Conservation (phyloP, 2,113 vertebrate species). For the Romanogobio albipinnatus region DNA sequence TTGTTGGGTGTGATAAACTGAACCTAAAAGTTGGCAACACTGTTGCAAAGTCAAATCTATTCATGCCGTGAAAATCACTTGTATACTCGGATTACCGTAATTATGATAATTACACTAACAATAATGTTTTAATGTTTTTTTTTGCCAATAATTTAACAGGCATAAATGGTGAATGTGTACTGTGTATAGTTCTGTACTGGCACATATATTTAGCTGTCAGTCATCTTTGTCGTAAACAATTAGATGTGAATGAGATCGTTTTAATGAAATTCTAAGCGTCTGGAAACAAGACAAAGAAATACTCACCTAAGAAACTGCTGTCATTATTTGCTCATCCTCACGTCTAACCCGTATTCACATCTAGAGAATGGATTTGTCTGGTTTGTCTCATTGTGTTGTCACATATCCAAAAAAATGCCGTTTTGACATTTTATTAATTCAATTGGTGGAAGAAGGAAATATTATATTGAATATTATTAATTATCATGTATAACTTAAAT, state of each 20-base stretch:
- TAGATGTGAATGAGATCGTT: background rate
- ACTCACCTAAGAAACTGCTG: background rate
- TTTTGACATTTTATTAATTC: background rate
- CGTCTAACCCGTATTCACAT: background rate
- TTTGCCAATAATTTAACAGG: background rate
- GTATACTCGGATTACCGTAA: background rate
- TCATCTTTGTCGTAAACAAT: background rate
- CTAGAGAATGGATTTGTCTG: background rate
- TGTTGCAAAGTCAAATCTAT: background rate
- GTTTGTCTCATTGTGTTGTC: background rate
- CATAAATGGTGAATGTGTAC: background rate
- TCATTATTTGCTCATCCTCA: background rate
- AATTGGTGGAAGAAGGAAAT: background rate
- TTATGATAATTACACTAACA: background rate
- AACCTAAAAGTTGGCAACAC: slow-evolving; percentile 4
- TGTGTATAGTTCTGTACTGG: background rate
- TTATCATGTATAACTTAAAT: background rate
- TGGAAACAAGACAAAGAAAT: background rate
- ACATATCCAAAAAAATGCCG: background rate
- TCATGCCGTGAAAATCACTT: background rate
- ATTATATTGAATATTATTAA: background rate
- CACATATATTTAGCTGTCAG: slow-evolving; percentile 2
- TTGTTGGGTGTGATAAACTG: slow-evolving; percentile 18
- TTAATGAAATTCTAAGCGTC: background rate
- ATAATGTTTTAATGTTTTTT: slow-evolving; percentile 7